A percentile compares a stretch with the other conserved stretches of the same genome.
Conservation (phyloP, 2,888 invertebrate genomes). For the Dione juno region DNA sequence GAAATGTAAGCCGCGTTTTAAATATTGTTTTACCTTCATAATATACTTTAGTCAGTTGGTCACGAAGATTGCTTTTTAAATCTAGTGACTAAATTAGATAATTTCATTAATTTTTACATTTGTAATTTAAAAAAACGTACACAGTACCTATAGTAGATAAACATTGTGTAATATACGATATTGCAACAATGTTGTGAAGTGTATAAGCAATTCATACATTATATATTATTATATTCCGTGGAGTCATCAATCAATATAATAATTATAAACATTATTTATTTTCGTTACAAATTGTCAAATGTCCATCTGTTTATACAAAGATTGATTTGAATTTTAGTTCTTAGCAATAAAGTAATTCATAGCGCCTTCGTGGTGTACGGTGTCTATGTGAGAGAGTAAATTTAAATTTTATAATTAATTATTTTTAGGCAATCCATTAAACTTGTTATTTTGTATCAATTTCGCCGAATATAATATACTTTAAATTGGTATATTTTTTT, state of each 20-base stretch:
- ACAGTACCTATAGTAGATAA: background rate
- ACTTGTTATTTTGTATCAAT: too few relatives aligned
- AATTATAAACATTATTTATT: background rate
- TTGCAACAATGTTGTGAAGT: background rate
- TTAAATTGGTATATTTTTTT: too few relatives aligned
- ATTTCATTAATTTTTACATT: background rate
- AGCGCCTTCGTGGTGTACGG: too few relatives aligned
- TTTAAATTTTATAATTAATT: too few relatives aligned
- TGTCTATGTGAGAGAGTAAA: too few relatives aligned
- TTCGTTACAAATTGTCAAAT: background rate
- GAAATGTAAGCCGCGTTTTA: too few relatives aligned
- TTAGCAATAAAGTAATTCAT: background rate
- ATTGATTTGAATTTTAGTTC: background rate
- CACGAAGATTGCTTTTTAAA: background rate
- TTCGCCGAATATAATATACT: too few relatives aligned
- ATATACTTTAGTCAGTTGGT: background rate
- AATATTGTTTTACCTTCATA: background rate
- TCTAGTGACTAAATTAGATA: too few relatives aligned
- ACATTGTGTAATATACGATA: background rate
- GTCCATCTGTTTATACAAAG: background rate
- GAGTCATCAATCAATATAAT: slow-evolving; percentile 4
- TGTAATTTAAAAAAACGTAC: background rate
- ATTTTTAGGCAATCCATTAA: too few relatives aligned
- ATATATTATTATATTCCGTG: background rate
- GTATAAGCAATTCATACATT: background rate